phyloP scores from a whole-genome alignment of 2,113 vertebrate species.

The Strix uralensis region DNA sequence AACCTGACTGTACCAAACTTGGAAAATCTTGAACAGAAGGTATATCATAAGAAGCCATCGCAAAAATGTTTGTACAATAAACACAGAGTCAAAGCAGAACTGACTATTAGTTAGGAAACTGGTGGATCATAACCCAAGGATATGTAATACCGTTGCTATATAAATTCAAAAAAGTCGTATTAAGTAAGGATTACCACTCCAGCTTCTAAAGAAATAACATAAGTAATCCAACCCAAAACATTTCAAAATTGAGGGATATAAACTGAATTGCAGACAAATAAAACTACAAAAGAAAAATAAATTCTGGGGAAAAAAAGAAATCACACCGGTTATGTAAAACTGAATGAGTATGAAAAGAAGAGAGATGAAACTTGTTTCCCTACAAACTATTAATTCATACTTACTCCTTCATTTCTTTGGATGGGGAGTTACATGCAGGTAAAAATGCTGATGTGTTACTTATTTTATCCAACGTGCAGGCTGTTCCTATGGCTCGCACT shows the following conservation, averaged over 20 bases:
- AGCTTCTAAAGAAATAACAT: background rate
- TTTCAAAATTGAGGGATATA: background rate
- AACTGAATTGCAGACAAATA: background rate
- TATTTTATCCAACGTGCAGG: conserved; percentile 95
- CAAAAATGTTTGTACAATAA: background rate
- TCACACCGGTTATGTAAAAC: conserved; percentile 50
- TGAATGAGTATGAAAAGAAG: conserved; percentile 42
- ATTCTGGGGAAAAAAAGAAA: background rate
- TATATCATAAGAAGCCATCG: background rate
- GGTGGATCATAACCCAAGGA: background rate
- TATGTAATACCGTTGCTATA: background rate
- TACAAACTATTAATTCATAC: conserved; percentile 74
- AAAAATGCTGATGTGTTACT: conserved; percentile 82
- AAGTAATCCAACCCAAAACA: background rate
- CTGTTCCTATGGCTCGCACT: conserved; percentile 97
- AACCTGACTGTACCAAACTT: background rate
- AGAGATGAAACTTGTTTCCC: conserved; percentile 32
- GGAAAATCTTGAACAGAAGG: background rate
- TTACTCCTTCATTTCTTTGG: conserved; percentile 98
- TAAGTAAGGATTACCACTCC: background rate
- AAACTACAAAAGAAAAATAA: conserved; percentile 22
- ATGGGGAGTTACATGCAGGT: conserved; percentile 91
- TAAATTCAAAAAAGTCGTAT: background rate
- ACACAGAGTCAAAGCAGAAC: background rate
- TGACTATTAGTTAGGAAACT: background rate